A percentile compares a stretch with the other conserved stretches of the same genome.
These are phyloP conservation scores for Tipula lateralis DNA, from an alignment of 2,888 invertebrate genomes.

Conservation along the genomic window DNA sequence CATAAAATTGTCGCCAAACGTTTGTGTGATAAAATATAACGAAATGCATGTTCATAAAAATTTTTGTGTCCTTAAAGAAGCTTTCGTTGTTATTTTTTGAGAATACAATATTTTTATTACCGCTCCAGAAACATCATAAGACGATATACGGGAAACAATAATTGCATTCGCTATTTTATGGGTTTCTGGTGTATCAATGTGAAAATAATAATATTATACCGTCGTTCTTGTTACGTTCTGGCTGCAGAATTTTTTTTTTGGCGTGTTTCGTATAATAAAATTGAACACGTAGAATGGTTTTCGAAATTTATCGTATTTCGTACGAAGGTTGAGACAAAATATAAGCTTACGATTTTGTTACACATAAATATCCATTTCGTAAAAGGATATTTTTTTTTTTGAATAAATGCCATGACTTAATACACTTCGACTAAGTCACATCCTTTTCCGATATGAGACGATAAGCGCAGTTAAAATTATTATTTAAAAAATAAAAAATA, in stretches of 20 bases:
- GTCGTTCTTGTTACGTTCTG: neutral
- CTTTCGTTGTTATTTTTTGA: neutral
- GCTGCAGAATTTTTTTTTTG: neutral
- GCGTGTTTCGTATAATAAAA: neutral
- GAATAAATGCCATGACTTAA: neutral
- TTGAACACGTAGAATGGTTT: conserved; percentile 1
- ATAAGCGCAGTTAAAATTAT: neutral
- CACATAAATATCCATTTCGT: neutral
- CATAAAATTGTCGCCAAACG: conserved; percentile 13
- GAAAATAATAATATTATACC: neutral
- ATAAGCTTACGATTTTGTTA: neutral
- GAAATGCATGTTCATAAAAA: neutral
- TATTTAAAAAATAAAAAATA: neutral
- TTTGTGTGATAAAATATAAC: neutral
- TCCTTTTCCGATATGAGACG: neutral
- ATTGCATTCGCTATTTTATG: neutral
- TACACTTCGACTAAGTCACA: neutral
- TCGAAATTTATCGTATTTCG: neutral
- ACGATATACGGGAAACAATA: neutral
- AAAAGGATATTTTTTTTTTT: neutral
- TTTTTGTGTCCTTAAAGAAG: neutral
- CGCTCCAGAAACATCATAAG: neutral
- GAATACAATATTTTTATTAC: neutral
- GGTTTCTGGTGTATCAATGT: neutral
- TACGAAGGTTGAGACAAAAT: neutral